Base-by-base conservation (phyloP, 2,797 vertebrate genomes). In the Clarias laeviceps region DNA sequence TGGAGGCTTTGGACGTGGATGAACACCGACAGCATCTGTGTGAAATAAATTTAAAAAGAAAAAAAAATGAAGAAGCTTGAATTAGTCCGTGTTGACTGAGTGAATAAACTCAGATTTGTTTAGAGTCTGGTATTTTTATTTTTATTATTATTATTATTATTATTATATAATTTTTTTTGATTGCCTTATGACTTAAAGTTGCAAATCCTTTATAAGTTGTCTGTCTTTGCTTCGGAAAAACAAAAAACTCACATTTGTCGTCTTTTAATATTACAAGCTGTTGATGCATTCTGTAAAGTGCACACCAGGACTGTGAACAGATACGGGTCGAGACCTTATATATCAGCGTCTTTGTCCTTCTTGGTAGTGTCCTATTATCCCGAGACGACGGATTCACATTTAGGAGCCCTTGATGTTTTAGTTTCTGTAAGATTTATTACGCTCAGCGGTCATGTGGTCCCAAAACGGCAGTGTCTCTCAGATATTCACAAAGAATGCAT, bases 241-340 rank as follows among this genome's bases (percentile, higher is more conserved):
- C 24, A 78, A 18, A 27, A 45, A 27, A 50, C 5, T 4, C 24
- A 81, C 29, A 74, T 84, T 89, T 85, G 91, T 90, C 94, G 90
- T 89, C 89, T 92, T 94, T 94, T 93, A 91, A 91, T 94, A 93
- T 94, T 93, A 91, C 92, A 94, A 93, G 84, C 90, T 91, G 88
- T 87, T 90, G 86, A 89, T 92, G 84, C 89, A 91, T 92, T 93
- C 91, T 94, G 89, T 89, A 90, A 54, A 87, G 88, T 88, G 74
- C 88, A 82, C 83, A 82, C 81, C 88, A 88, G 88, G 85, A 90
- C 77, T 89, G 85, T 87, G 83, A 90, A 88, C 85, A 87, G 86
- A 90, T 87, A 90, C 85, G 81, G 87, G 85, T 87, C 50, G 82
- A 90, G 83, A 85, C 85, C 88, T 79, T 80, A 80, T 82, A 54